Percentiles rank a stretch among this genome's conserved stretches.
Evolutionary conservation across 2,797 vertebrate species (phyloP).

Genomic region (Lateolabrax maculatus): DNA sequence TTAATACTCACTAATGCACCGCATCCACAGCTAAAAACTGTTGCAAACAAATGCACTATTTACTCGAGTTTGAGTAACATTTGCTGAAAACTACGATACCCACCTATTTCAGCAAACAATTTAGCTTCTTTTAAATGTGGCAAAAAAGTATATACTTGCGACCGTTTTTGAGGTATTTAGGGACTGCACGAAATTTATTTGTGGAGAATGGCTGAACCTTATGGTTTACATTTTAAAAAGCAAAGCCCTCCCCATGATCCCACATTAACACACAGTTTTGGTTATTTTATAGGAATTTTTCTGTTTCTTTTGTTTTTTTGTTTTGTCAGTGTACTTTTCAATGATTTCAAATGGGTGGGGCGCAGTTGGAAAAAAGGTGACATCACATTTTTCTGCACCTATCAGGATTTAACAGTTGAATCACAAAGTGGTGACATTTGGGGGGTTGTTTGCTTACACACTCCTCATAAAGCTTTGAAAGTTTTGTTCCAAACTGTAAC

Average conservation of each 20-base stretch:
- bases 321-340: not conserved
- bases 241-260: not conserved
- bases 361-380: not conserved
- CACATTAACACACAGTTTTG: no score
- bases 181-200: not conserved
- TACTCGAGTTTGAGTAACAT: not conserved
- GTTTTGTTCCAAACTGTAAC: not conserved
- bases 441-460: not conserved
- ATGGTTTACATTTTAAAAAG: no score
- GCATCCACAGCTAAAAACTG: not conserved
- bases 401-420: not conserved
- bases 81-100: not conserved
- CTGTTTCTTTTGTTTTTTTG: not conserved
- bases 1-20: not conserved
- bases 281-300: not conserved
- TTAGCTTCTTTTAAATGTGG: not conserved
- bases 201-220: not conserved
- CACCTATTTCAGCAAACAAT: not conserved
- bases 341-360: not conserved
- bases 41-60: not conserved
- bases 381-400: no score
- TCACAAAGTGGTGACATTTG: no score
- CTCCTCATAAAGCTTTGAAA: not conserved
- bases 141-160: not conserved
- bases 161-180: not conserved